phyloP scores from a whole-genome alignment of 2,888 invertebrate genomes.

The Epiblema foenella region DNA sequence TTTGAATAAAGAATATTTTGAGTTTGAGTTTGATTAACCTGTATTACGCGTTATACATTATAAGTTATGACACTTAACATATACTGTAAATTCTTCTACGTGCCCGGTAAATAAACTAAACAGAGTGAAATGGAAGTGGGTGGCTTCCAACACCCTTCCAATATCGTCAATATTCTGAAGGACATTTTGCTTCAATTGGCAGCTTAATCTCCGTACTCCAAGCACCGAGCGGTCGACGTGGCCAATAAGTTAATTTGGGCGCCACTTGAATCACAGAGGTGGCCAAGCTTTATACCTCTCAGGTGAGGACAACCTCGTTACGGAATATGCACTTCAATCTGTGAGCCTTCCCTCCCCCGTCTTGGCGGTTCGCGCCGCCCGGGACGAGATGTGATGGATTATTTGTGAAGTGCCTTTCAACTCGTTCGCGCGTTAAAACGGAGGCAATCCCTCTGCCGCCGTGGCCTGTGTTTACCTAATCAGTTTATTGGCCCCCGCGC shows the following conservation, averaged over 20 bases:
- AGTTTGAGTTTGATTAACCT: no score
- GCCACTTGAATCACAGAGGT: conserved; percentile 32
- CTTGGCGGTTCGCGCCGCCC: conserved; percentile 50
- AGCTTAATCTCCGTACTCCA: conserved; percentile 4
- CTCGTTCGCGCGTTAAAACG: conserved; percentile 84
- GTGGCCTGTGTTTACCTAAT: conserved; percentile 74
- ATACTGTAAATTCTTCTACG: neutral
- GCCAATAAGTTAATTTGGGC: conserved; percentile 39
- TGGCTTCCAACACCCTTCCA: conserved; percentile 7
- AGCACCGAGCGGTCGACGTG: conserved; percentile 10
- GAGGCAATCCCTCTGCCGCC: conserved; percentile 69
- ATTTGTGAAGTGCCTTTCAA: conserved; percentile 84
- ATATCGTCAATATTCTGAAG: conserved; percentile 16
- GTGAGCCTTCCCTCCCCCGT: conserved; percentile 68
- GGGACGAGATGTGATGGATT: conserved; percentile 79
- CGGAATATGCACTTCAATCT: conserved; percentile 82
- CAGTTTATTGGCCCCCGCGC: conserved; percentile 70
- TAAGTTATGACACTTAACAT: neutral
- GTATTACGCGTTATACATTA: neutral
- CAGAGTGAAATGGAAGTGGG: conserved; percentile 2
- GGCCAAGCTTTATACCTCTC: conserved; percentile 43
- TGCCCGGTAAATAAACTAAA: conserved; percentile 1
- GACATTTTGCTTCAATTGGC: conserved; percentile 2
- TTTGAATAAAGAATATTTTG: no score
- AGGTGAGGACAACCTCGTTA: conserved; percentile 70